A percentile compares a stretch with the other conserved stretches of the same genome.
phyloP scores from a whole-genome alignment of 92 coral and sea anemone species.

The Parazoanthus atlanticus region DNA sequence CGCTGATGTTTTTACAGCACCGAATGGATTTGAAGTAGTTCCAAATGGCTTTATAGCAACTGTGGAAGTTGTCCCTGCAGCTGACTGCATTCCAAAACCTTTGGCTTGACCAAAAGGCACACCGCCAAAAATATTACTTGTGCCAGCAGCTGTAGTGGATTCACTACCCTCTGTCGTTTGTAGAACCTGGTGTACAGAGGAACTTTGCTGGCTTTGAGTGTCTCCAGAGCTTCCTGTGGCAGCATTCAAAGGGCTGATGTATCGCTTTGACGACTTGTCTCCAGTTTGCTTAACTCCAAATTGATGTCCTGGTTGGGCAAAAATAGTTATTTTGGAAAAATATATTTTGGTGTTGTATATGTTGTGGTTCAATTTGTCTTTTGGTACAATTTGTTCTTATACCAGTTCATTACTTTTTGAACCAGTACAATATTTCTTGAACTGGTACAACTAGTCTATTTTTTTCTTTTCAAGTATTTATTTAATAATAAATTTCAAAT shows the following conservation, averaged over 20 bases:
- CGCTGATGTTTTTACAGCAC: background rate
- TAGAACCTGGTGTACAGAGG: background rate
- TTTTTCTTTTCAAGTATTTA: no score
- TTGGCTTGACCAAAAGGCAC: background rate
- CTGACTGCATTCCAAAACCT: slow-evolving; percentile 14
- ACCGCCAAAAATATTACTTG: slow-evolving; percentile 11
- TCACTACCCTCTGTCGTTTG: background rate
- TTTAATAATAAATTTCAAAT: no score
- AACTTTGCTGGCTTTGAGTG: background rate
- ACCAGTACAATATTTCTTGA: no score
- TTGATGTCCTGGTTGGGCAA: slow-evolving; percentile 8
- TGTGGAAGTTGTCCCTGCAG: background rate
- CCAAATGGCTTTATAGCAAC: slow-evolving; percentile 6
- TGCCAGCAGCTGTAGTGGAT: background rate
- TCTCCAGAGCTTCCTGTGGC: background rate
- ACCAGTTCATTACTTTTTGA: no score
- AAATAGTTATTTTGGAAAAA: background rate
- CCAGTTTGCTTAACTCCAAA: background rate
- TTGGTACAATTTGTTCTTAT: no score
- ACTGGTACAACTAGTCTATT: no score
- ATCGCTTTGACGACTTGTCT: slow-evolving; percentile 14
- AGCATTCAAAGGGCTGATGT: slow-evolving; percentile 28
- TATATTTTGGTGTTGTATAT: background rate
- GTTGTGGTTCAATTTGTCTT: no score
- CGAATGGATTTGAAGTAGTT: background rate